Conservation (phyloP, 2,888 invertebrate species). For the Apodemia duryi region DNA sequence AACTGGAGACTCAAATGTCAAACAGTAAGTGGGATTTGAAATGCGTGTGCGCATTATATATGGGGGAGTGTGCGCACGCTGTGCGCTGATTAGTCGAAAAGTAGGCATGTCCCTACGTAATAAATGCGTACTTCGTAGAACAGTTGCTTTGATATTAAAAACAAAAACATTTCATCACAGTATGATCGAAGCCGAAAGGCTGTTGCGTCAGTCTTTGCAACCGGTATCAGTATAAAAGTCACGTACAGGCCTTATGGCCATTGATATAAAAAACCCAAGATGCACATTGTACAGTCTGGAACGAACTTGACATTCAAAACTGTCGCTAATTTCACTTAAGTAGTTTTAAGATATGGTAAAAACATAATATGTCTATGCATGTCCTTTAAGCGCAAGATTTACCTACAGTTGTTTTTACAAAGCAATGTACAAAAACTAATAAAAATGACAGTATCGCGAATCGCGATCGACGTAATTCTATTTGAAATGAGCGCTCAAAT, state of each 20-base stretch:
- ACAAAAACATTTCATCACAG: slow-evolving; percentile 42
- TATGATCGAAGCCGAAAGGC: slow-evolving; percentile 47
- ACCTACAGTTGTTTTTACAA: too few species aligned
- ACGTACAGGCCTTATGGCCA: neutral
- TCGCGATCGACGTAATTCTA: too few species aligned
- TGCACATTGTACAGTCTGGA: too few species aligned
- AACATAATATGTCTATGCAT: too few species aligned
- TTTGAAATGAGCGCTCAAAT: too few species aligned
- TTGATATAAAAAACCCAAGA: too few species aligned
- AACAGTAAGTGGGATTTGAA: slow-evolving; percentile 42
- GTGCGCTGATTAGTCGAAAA: slow-evolving; percentile 56
- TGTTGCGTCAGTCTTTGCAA: slow-evolving; percentile 42
- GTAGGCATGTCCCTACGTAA: slow-evolving; percentile 62
- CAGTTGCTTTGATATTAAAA: neutral
- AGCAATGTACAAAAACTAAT: too few species aligned
- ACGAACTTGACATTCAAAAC: too few species aligned
- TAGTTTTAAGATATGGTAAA: too few species aligned
- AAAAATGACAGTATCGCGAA: too few species aligned
- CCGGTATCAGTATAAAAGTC: neutral
- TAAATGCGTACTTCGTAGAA: slow-evolving; percentile 13
- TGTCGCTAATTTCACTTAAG: too few species aligned
- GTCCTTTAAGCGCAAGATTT: too few species aligned
- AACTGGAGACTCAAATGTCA: slow-evolving; percentile 38
- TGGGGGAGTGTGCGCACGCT: slow-evolving; percentile 49
- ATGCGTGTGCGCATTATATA: slow-evolving; percentile 56